phyloP scores from a whole-genome alignment of 2,888 invertebrate species.

The Slavum lentiscoides region DNA sequence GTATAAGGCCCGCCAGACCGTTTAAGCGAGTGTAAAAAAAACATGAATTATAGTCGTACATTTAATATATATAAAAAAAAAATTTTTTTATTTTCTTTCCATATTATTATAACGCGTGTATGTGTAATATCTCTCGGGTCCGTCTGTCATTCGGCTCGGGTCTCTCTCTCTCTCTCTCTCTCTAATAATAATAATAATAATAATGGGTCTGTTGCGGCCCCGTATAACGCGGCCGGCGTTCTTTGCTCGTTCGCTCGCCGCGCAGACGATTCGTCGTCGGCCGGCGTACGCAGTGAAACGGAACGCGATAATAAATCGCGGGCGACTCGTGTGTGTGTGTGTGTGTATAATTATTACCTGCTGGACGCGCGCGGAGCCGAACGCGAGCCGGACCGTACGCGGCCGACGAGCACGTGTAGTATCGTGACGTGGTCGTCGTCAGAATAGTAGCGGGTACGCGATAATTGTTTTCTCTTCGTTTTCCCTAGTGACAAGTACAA shows the following conservation, averaged over 20 bases:
- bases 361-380: slow-evolving; percentile 4
- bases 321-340: neutral
- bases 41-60: neutral
- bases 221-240: neutral
- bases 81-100: neutral
- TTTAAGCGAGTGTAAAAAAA: slow-evolving; percentile 26
- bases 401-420: too few relatives aligned
- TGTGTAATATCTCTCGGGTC: neutral
- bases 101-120: neutral
- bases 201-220: slow-evolving; percentile 21
- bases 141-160: slow-evolving; percentile 33
- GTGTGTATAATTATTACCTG: too few relatives aligned
- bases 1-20: slow-evolving; percentile 18
- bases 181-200: too few relatives aligned
- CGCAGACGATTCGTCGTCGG: neutral
- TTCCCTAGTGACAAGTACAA: slow-evolving; percentile 35
- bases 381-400: neutral
- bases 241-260: too few relatives aligned
- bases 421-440: neutral
- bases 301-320: slow-evolving; percentile 37
- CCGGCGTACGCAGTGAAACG: neutral
- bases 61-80: too few relatives aligned
- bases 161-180: too few relatives aligned
- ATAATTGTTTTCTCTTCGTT: slow-evolving; percentile 31
- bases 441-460: neutral